These are phyloP conservation scores for Synanthedon formicaeformis DNA, from an alignment of 2,888 invertebrate genomes.

Conservation along the genomic window DNA sequence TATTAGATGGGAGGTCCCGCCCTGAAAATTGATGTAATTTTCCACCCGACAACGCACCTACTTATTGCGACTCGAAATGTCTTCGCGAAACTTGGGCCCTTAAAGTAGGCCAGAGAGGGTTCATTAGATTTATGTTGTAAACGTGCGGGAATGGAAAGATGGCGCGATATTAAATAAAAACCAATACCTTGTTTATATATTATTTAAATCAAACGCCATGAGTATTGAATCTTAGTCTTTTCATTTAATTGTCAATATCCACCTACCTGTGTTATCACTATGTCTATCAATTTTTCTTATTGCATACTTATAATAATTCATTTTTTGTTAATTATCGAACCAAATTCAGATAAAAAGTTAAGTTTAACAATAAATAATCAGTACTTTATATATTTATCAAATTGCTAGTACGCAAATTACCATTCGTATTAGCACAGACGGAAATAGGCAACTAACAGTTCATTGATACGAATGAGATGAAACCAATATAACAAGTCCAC, in stretches of 20 bases:
- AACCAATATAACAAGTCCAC: constrained; percentile 28
- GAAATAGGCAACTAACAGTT: constrained; percentile 48
- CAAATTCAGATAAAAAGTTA: no score
- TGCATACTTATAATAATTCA: no score
- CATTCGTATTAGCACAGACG: constrained; percentile 20
- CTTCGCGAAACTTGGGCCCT: constrained; percentile 29
- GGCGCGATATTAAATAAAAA: no score
- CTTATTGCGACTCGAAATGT: constrained; percentile 55
- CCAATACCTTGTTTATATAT: no score
- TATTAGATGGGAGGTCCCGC: constrained; percentile 38
- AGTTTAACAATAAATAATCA: no score
- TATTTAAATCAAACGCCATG: no score
- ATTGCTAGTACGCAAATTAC: not conserved
- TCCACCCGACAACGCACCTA: constrained; percentile 51
- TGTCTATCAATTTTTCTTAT: no score
- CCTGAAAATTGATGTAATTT: constrained; percentile 57
- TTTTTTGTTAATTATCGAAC: no score
- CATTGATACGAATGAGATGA: constrained; percentile 20
- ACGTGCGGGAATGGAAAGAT: not conserved
- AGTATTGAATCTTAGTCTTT: no score
- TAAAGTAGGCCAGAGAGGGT: constrained; percentile 43
- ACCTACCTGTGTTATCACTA: no score
- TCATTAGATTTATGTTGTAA: constrained; percentile 32
- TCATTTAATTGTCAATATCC: no score
- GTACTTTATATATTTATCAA: no score